A percentile compares a stretch with the other conserved stretches of the same genome.
phyloP scores from a whole-genome alignment of 2,888 invertebrate genomes.

The Spisula solida region DNA sequence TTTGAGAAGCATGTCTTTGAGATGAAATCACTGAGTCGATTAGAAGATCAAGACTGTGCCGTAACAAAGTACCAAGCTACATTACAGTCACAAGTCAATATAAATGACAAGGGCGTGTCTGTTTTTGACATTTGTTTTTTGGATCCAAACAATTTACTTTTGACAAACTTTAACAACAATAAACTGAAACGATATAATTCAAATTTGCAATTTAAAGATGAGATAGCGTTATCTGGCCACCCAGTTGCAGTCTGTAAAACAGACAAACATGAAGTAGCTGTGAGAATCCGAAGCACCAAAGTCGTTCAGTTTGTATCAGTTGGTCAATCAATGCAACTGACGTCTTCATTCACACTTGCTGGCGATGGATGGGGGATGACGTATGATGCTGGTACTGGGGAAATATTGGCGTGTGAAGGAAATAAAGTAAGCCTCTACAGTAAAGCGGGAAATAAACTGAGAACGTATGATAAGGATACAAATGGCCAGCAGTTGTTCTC shows the following conservation, averaged over 20 bases:
- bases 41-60: not conserved
- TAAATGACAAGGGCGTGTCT: not conserved
- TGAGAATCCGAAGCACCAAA: not conserved
- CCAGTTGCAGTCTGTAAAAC: not conserved
- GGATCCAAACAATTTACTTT: not conserved
- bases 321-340: not conserved
- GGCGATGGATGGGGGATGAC: not conserved
- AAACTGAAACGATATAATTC: not conserved
- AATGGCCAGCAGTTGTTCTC: not conserved
- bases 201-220: not conserved
- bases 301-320: constrained; percentile 26
- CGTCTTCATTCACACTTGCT: not conserved
- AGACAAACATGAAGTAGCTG: constrained; percentile 14
- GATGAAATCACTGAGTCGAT: not conserved
- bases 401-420: not conserved
- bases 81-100: not conserved
- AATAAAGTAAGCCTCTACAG: not conserved
- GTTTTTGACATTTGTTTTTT: not conserved
- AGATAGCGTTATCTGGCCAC: not conserved
- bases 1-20: not conserved
- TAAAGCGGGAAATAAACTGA: not conserved
- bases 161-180: not conserved
- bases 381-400: not conserved
- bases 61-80: constrained; percentile 19
- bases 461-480: not conserved